Base-by-base conservation (phyloP, 30 jellyfish, hydroid and myxozoan genomes). In the Rhopilema esculentum region DNA sequence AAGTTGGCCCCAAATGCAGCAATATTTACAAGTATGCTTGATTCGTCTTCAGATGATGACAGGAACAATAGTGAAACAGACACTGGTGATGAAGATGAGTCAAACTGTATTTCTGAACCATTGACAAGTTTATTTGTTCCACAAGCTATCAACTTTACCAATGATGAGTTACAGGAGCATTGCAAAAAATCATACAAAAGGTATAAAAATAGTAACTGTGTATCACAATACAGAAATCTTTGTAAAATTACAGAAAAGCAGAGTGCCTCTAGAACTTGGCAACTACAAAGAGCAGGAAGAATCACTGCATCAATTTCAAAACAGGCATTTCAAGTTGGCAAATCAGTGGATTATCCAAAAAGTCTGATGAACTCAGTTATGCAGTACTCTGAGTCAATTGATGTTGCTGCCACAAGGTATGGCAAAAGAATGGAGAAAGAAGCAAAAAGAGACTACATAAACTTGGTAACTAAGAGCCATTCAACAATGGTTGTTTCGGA, bases 241-340 rank as follows among this genome's bases (percentile, higher is more conserved):
- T 64, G 91, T 49, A 53, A 81, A 24, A 33, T 64, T 25, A 66
- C 91, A 65, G 32, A 31, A 81, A 64, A 66, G 72, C 91, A 81
- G 61, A 29, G n/a, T n/a, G 8, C 67, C n/a, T n/a, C n/a, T n/a
- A n/a, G n/a, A n/a, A n/a, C n/a, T n/a, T n/a, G n/a, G n/a, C n/a
- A n/a, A n/a, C n/a, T n/a, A n/a, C n/a, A n/a, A n/a, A n/a, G n/a
- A n/a, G n/a, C n/a, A n/a, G n/a, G n/a, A n/a, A n/a, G n/a, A n/a
- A n/a, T n/a, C n/a, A n/a, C n/a, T n/a, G n/a, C n/a, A n/a, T n/a
- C n/a, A n/a, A n/a, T n/a, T n/a, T n/a, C n/a, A n/a, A n/a, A n/a
- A n/a, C n/a, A n/a, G n/a, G n/a, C n/a, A n/a, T n/a, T n/a, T n/a
- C 7, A 26, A n/a, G n/a, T n/a, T n/a, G n/a, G n/a, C n/a, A n/a